These are phyloP conservation scores for Connochaetes taurinus DNA, from an alignment of 2,113 vertebrate genomes.

Conservation along the genomic window DNA sequence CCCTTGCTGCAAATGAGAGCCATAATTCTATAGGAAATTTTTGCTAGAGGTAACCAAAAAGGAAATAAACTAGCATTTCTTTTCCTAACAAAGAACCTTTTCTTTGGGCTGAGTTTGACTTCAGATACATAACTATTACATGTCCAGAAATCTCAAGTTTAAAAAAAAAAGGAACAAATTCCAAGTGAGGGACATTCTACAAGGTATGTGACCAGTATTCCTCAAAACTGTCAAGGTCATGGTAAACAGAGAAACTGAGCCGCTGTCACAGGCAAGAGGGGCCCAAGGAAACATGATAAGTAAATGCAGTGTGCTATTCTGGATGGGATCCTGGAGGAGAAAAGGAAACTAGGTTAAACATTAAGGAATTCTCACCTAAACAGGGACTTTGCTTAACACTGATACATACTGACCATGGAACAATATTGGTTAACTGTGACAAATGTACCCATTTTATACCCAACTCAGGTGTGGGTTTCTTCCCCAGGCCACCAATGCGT, in stretches of 20 bases:
- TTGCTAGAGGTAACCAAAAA: not conserved
- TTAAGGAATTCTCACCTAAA: not conserved
- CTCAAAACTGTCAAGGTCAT: not conserved
- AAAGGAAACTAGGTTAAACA: not conserved
- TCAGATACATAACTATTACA: not conserved
- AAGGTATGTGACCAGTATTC: not conserved
- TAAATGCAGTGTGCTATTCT: not conserved
- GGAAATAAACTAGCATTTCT: not conserved
- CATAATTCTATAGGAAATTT: not conserved
- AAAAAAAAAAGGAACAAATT: not conserved
- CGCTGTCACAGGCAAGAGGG: not conserved
- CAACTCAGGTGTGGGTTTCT: not conserved
- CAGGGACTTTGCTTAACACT: not conserved
- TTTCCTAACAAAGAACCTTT: not conserved
- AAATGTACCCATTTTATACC: not conserved
- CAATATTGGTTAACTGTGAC: not conserved
- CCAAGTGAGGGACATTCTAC: not conserved
- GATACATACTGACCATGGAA: not conserved
- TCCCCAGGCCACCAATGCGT: not conserved
- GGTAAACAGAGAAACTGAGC: not conserved
- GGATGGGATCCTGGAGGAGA: not conserved
- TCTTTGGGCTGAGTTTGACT: not conserved
- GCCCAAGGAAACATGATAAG: not conserved
- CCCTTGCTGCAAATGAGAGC: not conserved
- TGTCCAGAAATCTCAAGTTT: not conserved